Evolutionary conservation across 2,888 invertebrate genomes (phyloP).

Genomic region (Leptopilina myrica): DNA sequence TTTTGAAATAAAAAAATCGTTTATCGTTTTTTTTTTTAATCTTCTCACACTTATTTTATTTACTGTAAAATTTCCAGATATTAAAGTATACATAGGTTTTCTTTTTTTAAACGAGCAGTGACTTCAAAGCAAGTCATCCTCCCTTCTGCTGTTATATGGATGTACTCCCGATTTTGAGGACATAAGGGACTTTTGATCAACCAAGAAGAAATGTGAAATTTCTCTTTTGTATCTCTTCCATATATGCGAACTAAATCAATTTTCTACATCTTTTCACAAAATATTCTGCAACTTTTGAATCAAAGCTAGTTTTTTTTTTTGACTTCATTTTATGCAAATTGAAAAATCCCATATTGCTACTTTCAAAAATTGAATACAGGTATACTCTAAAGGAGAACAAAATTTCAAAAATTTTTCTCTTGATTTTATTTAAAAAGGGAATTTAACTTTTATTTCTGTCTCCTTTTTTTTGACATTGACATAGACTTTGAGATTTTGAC

Average conservation of each 20-base stretch:
- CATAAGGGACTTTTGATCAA: background rate
- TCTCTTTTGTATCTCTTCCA: slow-evolving; percentile 22
- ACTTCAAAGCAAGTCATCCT: slow-evolving; percentile 14
- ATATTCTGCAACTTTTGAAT: background rate
- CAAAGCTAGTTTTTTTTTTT: background rate
- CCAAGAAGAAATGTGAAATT: background rate
- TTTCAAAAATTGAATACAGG: no score
- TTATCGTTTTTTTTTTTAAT: background rate
- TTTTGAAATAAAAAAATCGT: no score
- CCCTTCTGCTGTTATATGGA: background rate
- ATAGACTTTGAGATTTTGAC: no score
- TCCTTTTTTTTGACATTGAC: no score
- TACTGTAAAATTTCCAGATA: slow-evolving; percentile 7
- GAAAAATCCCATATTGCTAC: background rate
- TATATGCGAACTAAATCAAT: slow-evolving; percentile 12
- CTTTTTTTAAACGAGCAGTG: background rate
- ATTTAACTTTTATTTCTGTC: no score
- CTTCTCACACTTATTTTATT: background rate
- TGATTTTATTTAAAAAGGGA: no score
- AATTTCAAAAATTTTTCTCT: no score
- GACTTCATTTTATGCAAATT: background rate
- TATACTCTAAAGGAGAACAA: no score
- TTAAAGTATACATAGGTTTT: background rate
- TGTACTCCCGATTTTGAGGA: background rate
- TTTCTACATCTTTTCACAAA: background rate